Base-by-base conservation (phyloP, 2,797 vertebrate genomes). In the Schizopygopsis malacanthus region DNA sequence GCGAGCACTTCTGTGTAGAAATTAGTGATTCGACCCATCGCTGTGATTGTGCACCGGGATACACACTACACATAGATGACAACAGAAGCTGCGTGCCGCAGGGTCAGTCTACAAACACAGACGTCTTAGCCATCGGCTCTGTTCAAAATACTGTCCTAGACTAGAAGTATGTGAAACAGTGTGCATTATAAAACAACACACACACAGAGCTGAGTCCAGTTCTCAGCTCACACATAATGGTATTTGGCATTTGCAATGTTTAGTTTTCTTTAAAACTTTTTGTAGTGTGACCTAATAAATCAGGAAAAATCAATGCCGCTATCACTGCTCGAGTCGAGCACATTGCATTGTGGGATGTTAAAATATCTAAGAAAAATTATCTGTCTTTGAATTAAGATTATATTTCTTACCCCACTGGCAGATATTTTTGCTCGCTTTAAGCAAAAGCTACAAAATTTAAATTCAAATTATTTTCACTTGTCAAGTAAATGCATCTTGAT, bases 1-100 rank as follows among this genome's bases (percentile, higher is more conserved):
- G 95, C 37, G 94, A 95, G 65, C 95, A 96, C 54, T 96, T 96
- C 92, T 96, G 95, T 86, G 80, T 54, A 2, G 89, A 92, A 13
- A 4, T 13, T 7, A 87, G 79, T 0, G 88, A 91, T 54, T 89
- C 86, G 0, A 85, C 89, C 0, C 88, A 0, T 0, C 6, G 33
- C 1, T 96, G 95, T 67, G 91, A 91, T 81, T 96, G 95, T 37
- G 93, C 95, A 63, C 43, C 71, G 0, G 95, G 94, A 0, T 96
- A 96, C 82, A 18, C 47, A 3, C 90, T 95, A 71, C 86, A 83
- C 10, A 45, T 1, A 10, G 94, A 33, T 33, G 33, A 96, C 91
- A 95, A 93, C 92, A 90, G 22, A 87, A 93, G 88, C 90, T 96
- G 95, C 45, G 2, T 77, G 18, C 90, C 94, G 0, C n/a, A 92